Conservation (phyloP, 2,888 invertebrate genomes). For the Tryphoninae sp. region DNA sequence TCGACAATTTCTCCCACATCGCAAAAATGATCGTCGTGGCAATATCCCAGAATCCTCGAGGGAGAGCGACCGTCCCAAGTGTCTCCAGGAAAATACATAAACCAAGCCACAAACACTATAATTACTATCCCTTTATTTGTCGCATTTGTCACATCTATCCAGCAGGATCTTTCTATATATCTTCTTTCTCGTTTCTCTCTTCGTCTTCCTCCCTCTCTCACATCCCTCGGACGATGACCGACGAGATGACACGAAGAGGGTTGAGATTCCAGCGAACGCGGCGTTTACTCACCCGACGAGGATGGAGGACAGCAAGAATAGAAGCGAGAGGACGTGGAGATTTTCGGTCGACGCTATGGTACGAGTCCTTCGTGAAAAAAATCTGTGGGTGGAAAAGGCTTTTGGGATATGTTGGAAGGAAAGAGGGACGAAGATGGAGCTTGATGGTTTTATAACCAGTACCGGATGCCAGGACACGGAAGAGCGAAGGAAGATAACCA, state of each 20-base stretch:
- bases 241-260: neutral
- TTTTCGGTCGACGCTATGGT: slow-evolving; percentile 27
- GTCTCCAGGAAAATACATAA: slow-evolving; percentile 72
- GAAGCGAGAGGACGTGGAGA: neutral
- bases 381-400: slow-evolving; percentile 12
- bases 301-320: neutral
- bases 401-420: slow-evolving; percentile 17
- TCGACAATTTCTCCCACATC: neutral
- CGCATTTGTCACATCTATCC: slow-evolving; percentile 73
- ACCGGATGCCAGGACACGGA: slow-evolving; percentile 40
- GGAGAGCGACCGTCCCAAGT: neutral
- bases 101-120: slow-evolving; percentile 78
- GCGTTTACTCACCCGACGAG: slow-evolving; percentile 23
- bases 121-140: slow-evolving; percentile 80
- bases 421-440: neutral
- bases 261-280: slow-evolving; percentile 25
- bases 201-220: slow-evolving; percentile 6
- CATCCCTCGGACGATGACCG: neutral
- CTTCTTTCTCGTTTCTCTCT: neutral
- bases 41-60: neutral
- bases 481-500: slow-evolving; percentile 2
- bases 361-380: neutral
- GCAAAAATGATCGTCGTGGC: neutral
- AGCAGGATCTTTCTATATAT: neutral
- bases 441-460: slow-evolving; percentile 41